Evolutionary conservation across 2,888 invertebrate genomes (phyloP).

Genomic region (Zygogramma bicolorata): DNA sequence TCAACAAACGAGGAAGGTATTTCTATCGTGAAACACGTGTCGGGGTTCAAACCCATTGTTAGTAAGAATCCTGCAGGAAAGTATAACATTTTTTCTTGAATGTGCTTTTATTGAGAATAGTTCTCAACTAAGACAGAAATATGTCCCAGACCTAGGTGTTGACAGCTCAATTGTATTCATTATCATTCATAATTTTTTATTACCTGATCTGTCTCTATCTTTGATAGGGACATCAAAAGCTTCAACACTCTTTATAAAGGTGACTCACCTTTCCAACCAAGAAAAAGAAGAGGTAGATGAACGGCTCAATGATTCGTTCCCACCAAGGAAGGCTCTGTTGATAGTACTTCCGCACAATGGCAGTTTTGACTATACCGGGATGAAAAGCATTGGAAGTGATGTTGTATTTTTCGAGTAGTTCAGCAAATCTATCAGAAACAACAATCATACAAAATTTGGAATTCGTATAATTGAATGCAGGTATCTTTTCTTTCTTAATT

Average conservation of each 20-base stretch:
- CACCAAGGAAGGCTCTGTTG: background rate
- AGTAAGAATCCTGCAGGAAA: too few species aligned
- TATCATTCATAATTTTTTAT: too few species aligned
- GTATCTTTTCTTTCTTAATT: background rate
- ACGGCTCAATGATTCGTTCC: background rate
- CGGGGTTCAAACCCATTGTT: too few species aligned
- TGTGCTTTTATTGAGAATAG: too few species aligned
- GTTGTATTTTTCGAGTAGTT: constrained; percentile 32
- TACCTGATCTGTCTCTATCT: background rate
- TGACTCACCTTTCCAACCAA: background rate
- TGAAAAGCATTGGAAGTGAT: constrained; percentile 38
- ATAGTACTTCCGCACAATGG: background rate
- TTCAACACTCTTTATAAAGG: background rate
- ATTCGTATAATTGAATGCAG: constrained; percentile 7
- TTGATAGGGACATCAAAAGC: background rate
- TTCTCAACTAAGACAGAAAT: too few species aligned
- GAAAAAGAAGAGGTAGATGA: background rate
- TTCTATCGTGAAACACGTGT: too few species aligned
- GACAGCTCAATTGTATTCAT: too few species aligned
- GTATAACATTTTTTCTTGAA: too few species aligned
- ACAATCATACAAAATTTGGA: constrained; percentile 35
- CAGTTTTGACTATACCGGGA: constrained; percentile 36
- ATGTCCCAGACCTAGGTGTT: too few species aligned
- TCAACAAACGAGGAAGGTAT: too few species aligned
- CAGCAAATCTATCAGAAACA: constrained; percentile 36